A percentile compares a stretch with the other conserved stretches of the same genome.
Evolutionary conservation across 2,888 invertebrate genomes (phyloP).

Genomic region (Theretra japonica): DNA sequence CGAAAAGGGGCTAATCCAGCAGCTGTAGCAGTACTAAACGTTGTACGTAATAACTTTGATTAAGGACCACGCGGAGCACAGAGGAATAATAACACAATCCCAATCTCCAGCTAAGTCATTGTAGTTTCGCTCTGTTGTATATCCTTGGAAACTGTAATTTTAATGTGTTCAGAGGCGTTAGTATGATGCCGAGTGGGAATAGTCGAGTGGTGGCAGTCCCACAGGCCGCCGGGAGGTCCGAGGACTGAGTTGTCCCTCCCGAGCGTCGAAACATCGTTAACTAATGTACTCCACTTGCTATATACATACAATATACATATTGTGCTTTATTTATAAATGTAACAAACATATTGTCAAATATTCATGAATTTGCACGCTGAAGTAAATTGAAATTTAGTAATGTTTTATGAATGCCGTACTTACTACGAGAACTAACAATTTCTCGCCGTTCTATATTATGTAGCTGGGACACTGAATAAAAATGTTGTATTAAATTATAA

Average conservation of each 20-base stretch:
- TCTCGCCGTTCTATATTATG: too few species aligned
- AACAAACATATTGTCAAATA: neutral
- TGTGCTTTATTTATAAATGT: neutral
- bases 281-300: constrained; percentile 48
- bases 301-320: constrained; percentile 4
- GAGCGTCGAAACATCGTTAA: constrained; percentile 51
- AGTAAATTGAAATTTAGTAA: neutral
- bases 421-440: too few species aligned
- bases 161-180: constrained; percentile 78
- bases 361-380: neutral
- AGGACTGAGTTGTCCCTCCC: constrained; percentile 43
- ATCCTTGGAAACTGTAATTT: constrained; percentile 82
- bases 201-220: constrained; percentile 59
- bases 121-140: constrained; percentile 67
- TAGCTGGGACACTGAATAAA: too few species aligned
- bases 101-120: constrained; percentile 72
- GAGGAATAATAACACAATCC: constrained; percentile 80
- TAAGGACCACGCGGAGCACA: constrained; percentile 72
- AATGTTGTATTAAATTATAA: too few species aligned
- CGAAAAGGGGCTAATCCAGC: constrained; percentile 52
- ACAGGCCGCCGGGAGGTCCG: constrained; percentile 50
- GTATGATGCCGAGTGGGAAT: constrained; percentile 69
- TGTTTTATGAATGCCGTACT: neutral
- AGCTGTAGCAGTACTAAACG: constrained; percentile 57
- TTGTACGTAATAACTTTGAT: constrained; percentile 78